Evolutionary conservation across 2,888 invertebrate genomes (phyloP).

Genomic region (Philhelius pedissequus): DNA sequence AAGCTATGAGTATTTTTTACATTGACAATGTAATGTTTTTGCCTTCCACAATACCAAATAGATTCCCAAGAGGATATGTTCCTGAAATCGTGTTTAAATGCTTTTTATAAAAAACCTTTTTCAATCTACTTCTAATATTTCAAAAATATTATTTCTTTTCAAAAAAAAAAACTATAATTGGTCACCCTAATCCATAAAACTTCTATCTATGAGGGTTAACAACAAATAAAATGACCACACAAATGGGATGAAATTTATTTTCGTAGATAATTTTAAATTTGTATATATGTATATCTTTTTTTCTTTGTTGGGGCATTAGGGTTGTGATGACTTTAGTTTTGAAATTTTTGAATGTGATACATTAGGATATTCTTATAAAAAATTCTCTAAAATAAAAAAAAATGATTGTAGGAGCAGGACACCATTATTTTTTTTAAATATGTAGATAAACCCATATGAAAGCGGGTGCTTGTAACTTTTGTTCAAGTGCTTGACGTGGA

Average conservation of each 20-base stretch:
- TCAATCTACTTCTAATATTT: too few relatives aligned
- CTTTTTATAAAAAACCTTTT: too few relatives aligned
- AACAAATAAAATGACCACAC: constrained; percentile 13
- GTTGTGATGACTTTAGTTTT: not conserved
- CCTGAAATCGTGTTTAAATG: too few relatives aligned
- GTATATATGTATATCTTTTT: too few relatives aligned
- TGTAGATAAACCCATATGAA: not conserved
- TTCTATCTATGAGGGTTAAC: not conserved
- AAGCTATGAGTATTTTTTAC: too few relatives aligned
- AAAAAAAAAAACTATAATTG: not conserved
- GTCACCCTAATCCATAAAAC: not conserved
- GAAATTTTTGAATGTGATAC: not conserved
- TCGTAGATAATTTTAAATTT: not conserved
- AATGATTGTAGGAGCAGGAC: not conserved
- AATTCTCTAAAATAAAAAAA: not conserved
- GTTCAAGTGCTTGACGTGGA: not conserved
- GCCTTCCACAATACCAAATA: too few relatives aligned
- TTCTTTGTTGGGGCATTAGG: not conserved
- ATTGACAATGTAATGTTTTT: too few relatives aligned
- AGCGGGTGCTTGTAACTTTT: not conserved
- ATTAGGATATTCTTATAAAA: not conserved
- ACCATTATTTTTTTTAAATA: not conserved
- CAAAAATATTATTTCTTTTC: too few relatives aligned
- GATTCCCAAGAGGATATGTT: too few relatives aligned
- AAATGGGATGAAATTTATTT: not conserved